Percentiles rank a stretch among this genome's conserved stretches.
phyloP scores from a whole-genome alignment of 2,113 vertebrate species.

The Drymodes brunneopygia region DNA sequence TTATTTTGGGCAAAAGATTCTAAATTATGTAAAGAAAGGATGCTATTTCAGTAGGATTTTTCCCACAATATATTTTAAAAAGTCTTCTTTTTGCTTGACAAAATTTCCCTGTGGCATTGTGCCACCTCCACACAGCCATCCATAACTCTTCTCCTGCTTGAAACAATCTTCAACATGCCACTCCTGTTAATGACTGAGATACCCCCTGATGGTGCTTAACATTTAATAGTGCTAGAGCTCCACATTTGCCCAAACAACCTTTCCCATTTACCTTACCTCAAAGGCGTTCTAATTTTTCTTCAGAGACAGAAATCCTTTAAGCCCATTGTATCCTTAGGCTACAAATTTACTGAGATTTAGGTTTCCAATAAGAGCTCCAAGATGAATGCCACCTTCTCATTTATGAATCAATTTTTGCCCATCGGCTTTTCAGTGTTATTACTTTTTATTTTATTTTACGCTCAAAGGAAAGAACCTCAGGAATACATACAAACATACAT shows the following conservation, averaged over 20 bases:
- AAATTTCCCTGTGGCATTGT: conserved; percentile 74
- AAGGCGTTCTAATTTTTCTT: conserved; percentile 96
- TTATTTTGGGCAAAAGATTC: not conserved
- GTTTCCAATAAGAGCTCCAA: conserved; percentile 91
- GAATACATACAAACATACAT: conserved; percentile 21
- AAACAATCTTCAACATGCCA: conserved; percentile 80
- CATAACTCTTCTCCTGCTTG: conserved; percentile 78
- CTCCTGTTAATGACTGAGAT: conserved; percentile 86
- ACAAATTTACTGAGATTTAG: conserved; percentile 98
- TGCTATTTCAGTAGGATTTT: conserved; percentile 23
- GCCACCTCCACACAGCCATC: conserved; percentile 67
- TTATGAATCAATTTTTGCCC: conserved; percentile 95
- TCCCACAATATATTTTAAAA: conserved; percentile 58
- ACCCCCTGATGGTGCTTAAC: conserved; percentile 86
- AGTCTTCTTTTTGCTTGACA: conserved; percentile 70
- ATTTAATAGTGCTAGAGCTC: conserved; percentile 87
- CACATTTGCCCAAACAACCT: conserved; percentile 88
- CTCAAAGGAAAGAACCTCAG: conserved; percentile 57
- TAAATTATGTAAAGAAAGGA: not conserved
- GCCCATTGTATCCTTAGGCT: conserved; percentile 93
- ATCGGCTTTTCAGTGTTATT: conserved; percentile 84
- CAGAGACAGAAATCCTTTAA: conserved; percentile 99
- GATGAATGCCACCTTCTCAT: conserved; percentile 94
- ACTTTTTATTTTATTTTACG: conserved; percentile 81
- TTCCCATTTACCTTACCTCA: conserved; percentile 94